Percentiles rank a stretch among this genome's conserved stretches.
Evolutionary conservation across 2,888 invertebrate genomes (phyloP).

Genomic region (Dolomedes plantarius): DNA sequence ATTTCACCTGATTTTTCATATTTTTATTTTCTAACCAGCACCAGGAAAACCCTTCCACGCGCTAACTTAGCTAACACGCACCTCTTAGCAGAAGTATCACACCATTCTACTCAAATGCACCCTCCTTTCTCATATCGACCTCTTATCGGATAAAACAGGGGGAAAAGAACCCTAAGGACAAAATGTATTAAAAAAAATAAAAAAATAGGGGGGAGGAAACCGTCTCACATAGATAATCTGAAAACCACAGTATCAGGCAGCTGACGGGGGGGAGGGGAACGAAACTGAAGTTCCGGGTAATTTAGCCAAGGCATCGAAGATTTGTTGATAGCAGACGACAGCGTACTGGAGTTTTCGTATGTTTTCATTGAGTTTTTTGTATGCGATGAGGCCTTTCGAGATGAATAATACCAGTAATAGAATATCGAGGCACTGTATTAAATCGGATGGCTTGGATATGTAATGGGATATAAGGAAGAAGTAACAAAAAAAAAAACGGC

Average conservation of each 20-base stretch:
- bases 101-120: background rate
- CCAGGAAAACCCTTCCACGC: too few species aligned
- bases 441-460: background rate
- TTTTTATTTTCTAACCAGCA: too few species aligned
- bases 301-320: background rate
- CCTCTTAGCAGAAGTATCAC: too few species aligned
- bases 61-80: too few species aligned
- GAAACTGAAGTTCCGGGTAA: background rate
- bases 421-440: background rate
- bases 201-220: background rate
- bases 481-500: too few species aligned
- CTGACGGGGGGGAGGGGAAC: background rate
- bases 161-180: background rate
- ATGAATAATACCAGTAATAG: conserved; percentile 1
- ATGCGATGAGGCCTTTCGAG: background rate
- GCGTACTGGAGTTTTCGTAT: background rate
- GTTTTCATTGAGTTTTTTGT: background rate
- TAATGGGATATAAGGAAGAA: background rate
- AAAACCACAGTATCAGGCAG: background rate
- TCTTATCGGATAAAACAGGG: background rate
- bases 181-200: background rate
- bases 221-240: conserved; percentile 7
- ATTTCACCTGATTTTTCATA: too few species aligned
- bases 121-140: background rate
- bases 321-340: background rate